Evolutionary conservation across 1,140 invertebrate species (phyloP).

Genomic region (Ooceraea biroi): DNA sequence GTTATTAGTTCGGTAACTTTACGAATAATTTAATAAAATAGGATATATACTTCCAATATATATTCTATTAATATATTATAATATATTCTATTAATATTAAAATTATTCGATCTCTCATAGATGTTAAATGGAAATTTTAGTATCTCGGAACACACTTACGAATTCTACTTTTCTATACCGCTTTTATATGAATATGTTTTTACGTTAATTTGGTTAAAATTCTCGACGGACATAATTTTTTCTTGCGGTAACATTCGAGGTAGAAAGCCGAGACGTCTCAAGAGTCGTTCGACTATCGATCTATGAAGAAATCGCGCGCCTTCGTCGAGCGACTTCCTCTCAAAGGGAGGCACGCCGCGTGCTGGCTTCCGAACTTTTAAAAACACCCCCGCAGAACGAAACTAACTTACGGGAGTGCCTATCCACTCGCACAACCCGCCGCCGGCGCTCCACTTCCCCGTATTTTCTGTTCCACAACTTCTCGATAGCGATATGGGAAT

Average conservation of each 20-base stretch:
- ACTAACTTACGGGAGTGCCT: conserved; percentile 67
- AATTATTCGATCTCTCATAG: neutral
- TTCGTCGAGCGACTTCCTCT: conserved; percentile 5
- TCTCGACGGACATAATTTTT: neutral
- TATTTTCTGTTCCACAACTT: conserved; percentile 55
- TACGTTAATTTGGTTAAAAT: neutral
- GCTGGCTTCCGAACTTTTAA: conserved; percentile 67
- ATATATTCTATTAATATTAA: conserved; percentile 13
- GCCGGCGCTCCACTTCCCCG: neutral
- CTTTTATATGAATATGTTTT: neutral
- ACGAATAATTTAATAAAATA: conserved; percentile 10
- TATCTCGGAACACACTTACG: conserved; percentile 1
- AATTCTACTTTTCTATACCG: neutral
- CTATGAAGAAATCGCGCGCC: conserved; percentile 17
- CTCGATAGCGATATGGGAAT: conserved; percentile 67
- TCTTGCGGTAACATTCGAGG: neutral
- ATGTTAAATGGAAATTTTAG: neutral
- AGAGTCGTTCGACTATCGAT: conserved; percentile 2
- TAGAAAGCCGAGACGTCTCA: conserved; percentile 2
- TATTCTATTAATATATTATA: neutral
- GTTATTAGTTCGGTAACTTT: neutral
- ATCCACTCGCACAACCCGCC: neutral
- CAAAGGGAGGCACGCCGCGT: conserved; percentile 23
- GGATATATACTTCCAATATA: too few relatives aligned
- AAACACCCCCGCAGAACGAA: conserved; percentile 66